Conservation (phyloP, 2,113 vertebrate species). For the Raja brachyura region DNA sequence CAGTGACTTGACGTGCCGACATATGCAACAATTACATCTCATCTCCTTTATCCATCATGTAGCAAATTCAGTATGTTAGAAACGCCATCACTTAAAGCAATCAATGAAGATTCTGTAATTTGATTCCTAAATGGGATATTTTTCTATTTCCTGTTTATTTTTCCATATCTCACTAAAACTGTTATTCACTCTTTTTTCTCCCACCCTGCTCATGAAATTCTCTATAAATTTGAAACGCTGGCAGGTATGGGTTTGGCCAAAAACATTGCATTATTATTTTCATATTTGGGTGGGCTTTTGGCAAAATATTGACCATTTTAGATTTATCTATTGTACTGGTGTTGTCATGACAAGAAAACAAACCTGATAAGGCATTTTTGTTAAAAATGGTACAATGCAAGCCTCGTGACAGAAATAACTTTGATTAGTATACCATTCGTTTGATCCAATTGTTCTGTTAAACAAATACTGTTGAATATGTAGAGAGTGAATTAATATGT, state of each 20-base stretch:
- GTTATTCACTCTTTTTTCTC: neutral
- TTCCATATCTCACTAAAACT: neutral
- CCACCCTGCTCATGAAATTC: neutral
- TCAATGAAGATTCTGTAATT: conserved; percentile 6
- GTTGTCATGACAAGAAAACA: neutral
- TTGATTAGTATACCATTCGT: neutral
- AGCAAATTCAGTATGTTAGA: conserved; percentile 6
- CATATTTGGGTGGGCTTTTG: neutral
- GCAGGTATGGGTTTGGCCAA: neutral
- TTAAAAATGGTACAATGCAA: neutral
- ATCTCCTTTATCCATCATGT: neutral
- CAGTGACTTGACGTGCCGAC: neutral
- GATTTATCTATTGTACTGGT: neutral
- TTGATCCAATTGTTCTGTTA: neutral
- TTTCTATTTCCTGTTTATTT: neutral
- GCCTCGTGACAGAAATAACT: neutral
- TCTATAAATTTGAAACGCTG: conserved; percentile 8
- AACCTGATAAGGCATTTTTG: conserved; percentile 37
- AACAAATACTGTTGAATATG: neutral
- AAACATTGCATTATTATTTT: neutral
- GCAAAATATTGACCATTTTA: neutral
- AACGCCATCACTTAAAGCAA: neutral
- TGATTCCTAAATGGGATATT: neutral
- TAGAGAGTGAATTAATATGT: neutral
- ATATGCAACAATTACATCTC: neutral